Base-by-base conservation (phyloP, 2,888 invertebrate genomes). In the Julus scanicus region DNA sequence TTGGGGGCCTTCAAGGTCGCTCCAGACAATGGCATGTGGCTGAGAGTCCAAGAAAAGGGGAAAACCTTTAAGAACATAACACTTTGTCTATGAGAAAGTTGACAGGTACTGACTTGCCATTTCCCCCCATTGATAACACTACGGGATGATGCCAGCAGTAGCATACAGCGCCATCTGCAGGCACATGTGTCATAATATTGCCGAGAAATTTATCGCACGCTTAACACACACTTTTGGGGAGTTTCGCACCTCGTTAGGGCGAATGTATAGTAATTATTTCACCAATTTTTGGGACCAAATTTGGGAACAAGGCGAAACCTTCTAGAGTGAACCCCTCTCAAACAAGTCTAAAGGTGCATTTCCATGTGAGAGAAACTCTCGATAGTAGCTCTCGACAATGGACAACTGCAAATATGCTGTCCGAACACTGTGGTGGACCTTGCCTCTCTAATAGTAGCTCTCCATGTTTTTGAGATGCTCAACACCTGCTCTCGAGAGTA, bases 11-110 rank as follows among this genome's bases (percentile, higher is more conserved):
- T 29, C 29, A 29, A 29, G 29, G 29, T 29, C 29, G 29, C 29
- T 29, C 29, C 29, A 29, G 29, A 29, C 29, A 29, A 29, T 29
- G 29, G 29, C 29, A 0, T 29, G 29, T 29, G 29, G 29, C 29
- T 29, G 29, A 29, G 29, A 29, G 29, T 0, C 29, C 29, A 29
- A 29, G 29, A 29, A 29, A 29, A 29, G 29, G 29, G 29, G 29
- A 29, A 29, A 29, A 29, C 29, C 29, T 1, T 29, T 1, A 29
- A 29, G 29, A 29, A 29, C 29, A 29, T 29, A 29, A 29, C 29
- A 29, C 57, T 63, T 63, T 63, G 57, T n/a, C 57, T 63, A 63
- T 63, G n/a, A 63, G 6, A 63, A 63, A 63, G 57, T 20, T 57
- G n/a, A 17, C 57, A n/a, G 57, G 15, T 8, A 44, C 8, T 44